phyloP scores from a whole-genome alignment of 2,113 vertebrate species.

The Melanotaenia duboulayi region DNA sequence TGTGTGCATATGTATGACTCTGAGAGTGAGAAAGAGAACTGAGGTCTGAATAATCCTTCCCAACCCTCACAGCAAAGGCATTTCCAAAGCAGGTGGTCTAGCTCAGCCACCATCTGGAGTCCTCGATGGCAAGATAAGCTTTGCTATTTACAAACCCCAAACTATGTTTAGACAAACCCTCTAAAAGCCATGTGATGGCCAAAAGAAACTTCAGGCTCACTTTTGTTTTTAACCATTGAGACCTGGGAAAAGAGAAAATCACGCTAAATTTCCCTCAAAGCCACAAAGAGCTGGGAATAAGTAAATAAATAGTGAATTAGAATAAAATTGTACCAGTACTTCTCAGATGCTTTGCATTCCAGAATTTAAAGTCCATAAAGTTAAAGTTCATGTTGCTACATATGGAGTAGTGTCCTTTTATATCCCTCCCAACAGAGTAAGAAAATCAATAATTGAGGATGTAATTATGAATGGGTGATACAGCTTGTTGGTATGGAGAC shows the following conservation, averaged over 20 bases:
- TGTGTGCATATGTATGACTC: constrained; percentile 26
- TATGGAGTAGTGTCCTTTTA: constrained; percentile 53
- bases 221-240: constrained; percentile 70
- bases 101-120: constrained; percentile 82
- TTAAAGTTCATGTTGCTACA: constrained; percentile 58
- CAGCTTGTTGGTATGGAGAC: constrained; percentile 49
- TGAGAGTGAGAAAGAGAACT: constrained; percentile 31
- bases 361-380: constrained; percentile 67
- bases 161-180: constrained; percentile 84
- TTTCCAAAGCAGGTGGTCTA: constrained; percentile 84
- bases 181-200: constrained; percentile 76
- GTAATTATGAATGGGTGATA: constrained; percentile 38
- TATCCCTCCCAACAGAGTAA: constrained; percentile 43
- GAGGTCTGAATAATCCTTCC: constrained; percentile 49
- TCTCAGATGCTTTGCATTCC: constrained; percentile 63
- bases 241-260: constrained; percentile 75
- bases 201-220: constrained; percentile 67
- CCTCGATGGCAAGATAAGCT: constrained; percentile 83
- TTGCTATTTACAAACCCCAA: constrained; percentile 81
- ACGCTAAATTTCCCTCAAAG: constrained; percentile 63
- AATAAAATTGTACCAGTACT: constrained; percentile 64
- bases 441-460: constrained; percentile 30
- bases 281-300: constrained; percentile 66
- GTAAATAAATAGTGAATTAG: constrained; percentile 79
- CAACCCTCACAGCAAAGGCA: constrained; percentile 66